A percentile compares a stretch with the other conserved stretches of the same genome.
These are phyloP conservation scores for Cylindroiulus punctatus DNA, from an alignment of 2,888 invertebrate genomes.

Conservation along the genomic window DNA sequence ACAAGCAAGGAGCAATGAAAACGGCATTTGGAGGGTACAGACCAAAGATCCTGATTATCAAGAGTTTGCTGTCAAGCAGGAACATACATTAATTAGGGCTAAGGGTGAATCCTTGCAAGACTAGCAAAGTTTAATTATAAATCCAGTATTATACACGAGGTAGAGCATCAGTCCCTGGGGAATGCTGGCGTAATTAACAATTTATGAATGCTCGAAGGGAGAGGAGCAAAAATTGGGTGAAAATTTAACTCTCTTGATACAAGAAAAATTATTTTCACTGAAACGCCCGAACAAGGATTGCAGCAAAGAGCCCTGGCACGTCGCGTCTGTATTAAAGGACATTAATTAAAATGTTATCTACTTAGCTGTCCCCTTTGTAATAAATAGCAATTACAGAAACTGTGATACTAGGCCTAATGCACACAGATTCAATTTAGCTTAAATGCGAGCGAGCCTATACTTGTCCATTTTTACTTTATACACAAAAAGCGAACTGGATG, in stretches of 20 bases:
- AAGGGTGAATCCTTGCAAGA: constrained; percentile 11
- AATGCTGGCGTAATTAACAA: constrained; percentile 35
- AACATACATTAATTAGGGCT: constrained; percentile 38
- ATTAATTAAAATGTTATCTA: constrained; percentile 42
- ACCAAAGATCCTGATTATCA: constrained; percentile 37
- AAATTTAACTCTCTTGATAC: constrained; percentile 38
- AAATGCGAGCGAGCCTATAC: not conserved
- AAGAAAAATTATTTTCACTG: constrained; percentile 1
- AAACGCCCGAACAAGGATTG: not conserved
- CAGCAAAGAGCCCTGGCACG: not conserved
- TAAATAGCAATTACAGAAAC: constrained; percentile 5
- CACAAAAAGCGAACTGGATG: not conserved
- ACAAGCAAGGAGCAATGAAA: not conserved
- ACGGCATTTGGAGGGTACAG: not conserved
- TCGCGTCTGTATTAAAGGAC: constrained; percentile 15
- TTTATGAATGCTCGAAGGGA: constrained; percentile 42
- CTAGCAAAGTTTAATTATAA: constrained; percentile 31
- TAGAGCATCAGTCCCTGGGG: not conserved
- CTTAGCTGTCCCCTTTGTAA: constrained; percentile 42
- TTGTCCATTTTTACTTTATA: not conserved
- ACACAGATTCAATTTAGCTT: not conserved
- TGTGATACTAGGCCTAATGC: constrained; percentile 22
- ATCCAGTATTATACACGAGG: not conserved
- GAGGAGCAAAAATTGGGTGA: constrained; percentile 37
- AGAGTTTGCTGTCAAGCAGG: constrained; percentile 19